Evolutionary conservation across 2,888 invertebrate genomes (phyloP), one percentile per base, ranked within the genome.

Genomic region (Hydropsyche betteni): DNA sequence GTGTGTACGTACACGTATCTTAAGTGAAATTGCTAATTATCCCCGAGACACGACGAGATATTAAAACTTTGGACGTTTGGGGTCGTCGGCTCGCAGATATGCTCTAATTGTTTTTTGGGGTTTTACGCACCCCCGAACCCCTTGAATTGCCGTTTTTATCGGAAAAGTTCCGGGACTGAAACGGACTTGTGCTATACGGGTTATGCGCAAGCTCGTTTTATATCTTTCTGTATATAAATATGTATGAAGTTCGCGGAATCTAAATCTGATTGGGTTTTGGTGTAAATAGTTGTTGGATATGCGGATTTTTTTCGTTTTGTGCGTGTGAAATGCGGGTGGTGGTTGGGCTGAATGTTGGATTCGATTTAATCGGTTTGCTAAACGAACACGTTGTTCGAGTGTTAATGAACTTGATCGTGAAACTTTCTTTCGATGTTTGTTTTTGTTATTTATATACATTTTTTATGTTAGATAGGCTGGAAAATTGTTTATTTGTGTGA

Each of bases 1-100:
- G 44, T 44, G 44, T 44, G 44, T 44, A 51, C 74, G 64, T 53
- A 69, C 69, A 38, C 53, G 58, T 58, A 58, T 58, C 75, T 72
- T 75, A 78, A 76, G 76, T 75, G 75, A 76, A 78, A 76, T 78
- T 78, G 55, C 78, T 78, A 76, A 78, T 78, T 76, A 78, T 78
- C 75, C 75, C 75, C 36, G 69, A 74, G 75, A 75, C 52, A 74
- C 78, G 76, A 71, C 75, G 74, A 78, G 76, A 76, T 75, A 78
- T 76, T 78, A 78, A 78, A 78, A 78, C 76, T 78, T 78, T 74
- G 8, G 33, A 33, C 72, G 52, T 72, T 72, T 58, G 34, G 70
- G 55, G 64, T n/a, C n/a, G 58, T 16, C 16, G 50, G 69, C 24
- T n/a, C 44, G 64, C 36, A 38, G 70, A 24, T 58, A 70, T 34